These are phyloP conservation scores for Steinernema khuongi DNA, from an alignment of 1,140 invertebrate genomes.

Conservation along the genomic window DNA sequence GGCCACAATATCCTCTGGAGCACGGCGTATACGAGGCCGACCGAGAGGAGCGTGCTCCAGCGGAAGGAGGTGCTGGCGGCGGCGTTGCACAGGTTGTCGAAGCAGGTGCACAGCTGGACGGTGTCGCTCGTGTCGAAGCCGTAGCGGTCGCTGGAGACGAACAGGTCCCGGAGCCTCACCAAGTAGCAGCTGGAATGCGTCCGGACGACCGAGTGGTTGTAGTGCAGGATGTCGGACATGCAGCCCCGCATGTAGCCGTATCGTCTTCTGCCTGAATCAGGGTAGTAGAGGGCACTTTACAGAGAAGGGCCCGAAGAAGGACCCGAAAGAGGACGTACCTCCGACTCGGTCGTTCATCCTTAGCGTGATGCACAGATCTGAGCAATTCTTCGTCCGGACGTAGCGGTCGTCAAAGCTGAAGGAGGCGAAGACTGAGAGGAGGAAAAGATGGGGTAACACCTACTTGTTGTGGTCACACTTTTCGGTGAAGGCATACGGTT, in stretches of 20 bases:
- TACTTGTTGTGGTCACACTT: slow-evolving; percentile 51
- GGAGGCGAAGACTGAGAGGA: slow-evolving; percentile 23
- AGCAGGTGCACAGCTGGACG: slow-evolving; percentile 3
- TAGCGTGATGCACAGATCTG: slow-evolving; percentile 56
- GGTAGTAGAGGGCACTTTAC: background rate
- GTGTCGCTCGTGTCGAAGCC: slow-evolving; percentile 4
- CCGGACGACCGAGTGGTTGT: slow-evolving; percentile 50
- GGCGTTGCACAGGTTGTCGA: background rate
- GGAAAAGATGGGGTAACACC: background rate
- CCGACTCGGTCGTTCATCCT: slow-evolving; percentile 57
- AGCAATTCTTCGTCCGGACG: slow-evolving; percentile 52
- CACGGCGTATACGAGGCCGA: background rate
- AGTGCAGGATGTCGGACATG: slow-evolving; percentile 56
- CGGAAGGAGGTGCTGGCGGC: background rate
- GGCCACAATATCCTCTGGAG: background rate
- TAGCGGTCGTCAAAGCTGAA: slow-evolving; percentile 49
- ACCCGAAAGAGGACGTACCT: slow-evolving; percentile 34
- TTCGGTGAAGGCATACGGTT: slow-evolving; percentile 49
- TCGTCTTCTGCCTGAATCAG: slow-evolving; percentile 46
- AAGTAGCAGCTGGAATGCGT: slow-evolving; percentile 1
- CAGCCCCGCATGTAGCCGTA: slow-evolving; percentile 58
- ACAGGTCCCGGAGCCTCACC: background rate
- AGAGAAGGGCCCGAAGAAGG: background rate
- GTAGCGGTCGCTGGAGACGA: slow-evolving; percentile 14
- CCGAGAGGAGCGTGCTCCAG: background rate